A percentile compares a stretch with the other conserved stretches of the same genome.
Conservation (phyloP, 2,797 vertebrate genomes). For the Molossus alvarezi region DNA sequence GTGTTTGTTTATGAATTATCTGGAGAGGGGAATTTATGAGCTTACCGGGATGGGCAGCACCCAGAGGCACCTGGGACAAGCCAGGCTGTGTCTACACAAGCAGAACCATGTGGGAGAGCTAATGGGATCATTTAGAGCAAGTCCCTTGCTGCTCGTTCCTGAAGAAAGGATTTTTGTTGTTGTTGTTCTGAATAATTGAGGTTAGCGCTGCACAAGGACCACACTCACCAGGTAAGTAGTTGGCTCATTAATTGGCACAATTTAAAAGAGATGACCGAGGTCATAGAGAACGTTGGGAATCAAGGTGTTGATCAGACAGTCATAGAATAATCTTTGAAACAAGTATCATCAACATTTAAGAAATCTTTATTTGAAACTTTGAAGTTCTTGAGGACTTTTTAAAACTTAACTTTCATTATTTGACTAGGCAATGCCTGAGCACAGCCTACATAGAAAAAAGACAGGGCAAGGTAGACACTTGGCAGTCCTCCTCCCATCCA, state of each 20-base stretch:
- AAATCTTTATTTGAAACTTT: conserved; percentile 23
- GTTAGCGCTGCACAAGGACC: neutral
- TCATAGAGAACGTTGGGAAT: neutral
- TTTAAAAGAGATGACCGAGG: neutral
- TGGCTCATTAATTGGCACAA: neutral
- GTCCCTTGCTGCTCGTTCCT: neutral
- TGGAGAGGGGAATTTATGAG: conserved; percentile 9
- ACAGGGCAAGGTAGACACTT: neutral
- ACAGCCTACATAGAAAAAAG: conserved; percentile 36
- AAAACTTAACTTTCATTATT: neutral
- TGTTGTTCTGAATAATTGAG: neutral
- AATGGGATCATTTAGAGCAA: neutral
- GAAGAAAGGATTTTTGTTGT: neutral
- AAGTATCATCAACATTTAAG: neutral
- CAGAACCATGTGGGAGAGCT: neutral
- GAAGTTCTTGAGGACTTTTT: neutral
- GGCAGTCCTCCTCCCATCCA: neutral
- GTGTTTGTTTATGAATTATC: conserved; percentile 34
- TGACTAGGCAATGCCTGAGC: neutral
- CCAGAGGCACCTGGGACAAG: neutral
- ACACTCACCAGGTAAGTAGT: neutral
- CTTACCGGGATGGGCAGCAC: neutral
- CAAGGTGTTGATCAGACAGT: neutral
- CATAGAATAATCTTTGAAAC: neutral
- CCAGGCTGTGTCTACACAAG: neutral